Evolutionary conservation across 2,888 invertebrate species (phyloP).

Genomic region (Icerya purchasi): DNA sequence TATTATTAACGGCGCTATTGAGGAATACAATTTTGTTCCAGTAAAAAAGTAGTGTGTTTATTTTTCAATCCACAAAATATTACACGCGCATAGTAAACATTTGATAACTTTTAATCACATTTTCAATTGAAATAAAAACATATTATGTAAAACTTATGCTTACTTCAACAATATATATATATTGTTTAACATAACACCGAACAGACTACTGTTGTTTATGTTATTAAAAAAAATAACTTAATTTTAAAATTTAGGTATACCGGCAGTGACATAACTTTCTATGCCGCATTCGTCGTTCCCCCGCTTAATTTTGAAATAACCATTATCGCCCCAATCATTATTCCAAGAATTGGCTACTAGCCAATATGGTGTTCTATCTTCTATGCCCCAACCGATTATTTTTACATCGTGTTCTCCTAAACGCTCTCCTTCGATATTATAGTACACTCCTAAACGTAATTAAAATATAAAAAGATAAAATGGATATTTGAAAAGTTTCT

Average conservation of each 20-base stretch:
- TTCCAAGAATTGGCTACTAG: constrained; percentile 85
- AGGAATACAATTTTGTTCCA: background rate
- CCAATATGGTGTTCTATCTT: constrained; percentile 61
- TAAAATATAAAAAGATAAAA: too few relatives aligned
- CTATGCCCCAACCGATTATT: constrained; percentile 48
- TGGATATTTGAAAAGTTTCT: too few relatives aligned
- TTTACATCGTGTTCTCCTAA: constrained; percentile 30
- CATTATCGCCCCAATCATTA: constrained; percentile 72
- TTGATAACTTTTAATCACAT: too few relatives aligned
- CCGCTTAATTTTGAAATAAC: constrained; percentile 67
- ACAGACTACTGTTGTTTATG: too few relatives aligned
- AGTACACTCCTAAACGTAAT: constrained; percentile 50
- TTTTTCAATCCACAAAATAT: background rate
- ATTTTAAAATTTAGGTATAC: constrained; percentile 30
- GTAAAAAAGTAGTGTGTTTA: background rate
- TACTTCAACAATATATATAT: too few relatives aligned
- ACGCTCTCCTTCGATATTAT: constrained; percentile 46
- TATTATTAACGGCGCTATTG: too few relatives aligned
- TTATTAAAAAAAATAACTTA: too few relatives aligned
- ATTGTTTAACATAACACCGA: too few relatives aligned
- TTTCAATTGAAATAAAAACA: too few relatives aligned
- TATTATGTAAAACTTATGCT: too few relatives aligned
- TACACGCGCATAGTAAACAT: too few relatives aligned
- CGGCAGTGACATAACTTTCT: constrained; percentile 44
- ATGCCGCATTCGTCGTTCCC: constrained; percentile 58